A percentile compares a stretch with the other conserved stretches of the same genome.
These are phyloP conservation scores for Ctenosaura bakeri DNA, from an alignment of 2,797 vertebrate species.

Conservation along the genomic window DNA sequence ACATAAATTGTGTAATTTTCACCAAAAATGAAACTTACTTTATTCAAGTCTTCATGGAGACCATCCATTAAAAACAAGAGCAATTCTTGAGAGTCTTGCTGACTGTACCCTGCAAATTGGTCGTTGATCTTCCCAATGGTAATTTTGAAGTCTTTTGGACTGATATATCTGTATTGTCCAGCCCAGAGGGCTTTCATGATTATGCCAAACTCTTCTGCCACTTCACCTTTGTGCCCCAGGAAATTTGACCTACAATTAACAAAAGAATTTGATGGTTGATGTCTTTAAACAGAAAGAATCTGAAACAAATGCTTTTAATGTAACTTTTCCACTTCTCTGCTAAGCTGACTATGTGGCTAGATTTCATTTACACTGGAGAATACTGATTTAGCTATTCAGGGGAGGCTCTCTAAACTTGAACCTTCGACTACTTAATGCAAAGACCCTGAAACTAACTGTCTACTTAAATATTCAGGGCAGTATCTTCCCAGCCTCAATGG, in stretches of 20 bases:
- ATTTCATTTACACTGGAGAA: neutral
- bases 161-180: constrained; percentile 94
- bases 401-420: neutral
- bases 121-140: constrained; percentile 98
- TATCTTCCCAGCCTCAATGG: neutral
- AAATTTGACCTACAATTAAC: constrained; percentile 88
- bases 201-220: constrained; percentile 97
- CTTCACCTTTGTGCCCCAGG: constrained; percentile 96
- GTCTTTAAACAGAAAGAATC: neutral
- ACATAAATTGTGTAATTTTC: neutral
- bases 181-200: constrained; percentile 98
- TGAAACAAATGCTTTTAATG: neutral
- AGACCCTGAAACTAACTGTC: neutral
- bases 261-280: neutral
- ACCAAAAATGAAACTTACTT: constrained; percentile 81
- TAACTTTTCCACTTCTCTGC: neutral
- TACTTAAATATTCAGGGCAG: neutral
- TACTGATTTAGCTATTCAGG: neutral
- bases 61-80: constrained; percentile 98
- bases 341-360: neutral
- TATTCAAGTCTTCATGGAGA: constrained; percentile 97
- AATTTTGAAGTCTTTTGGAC: constrained; percentile 95
- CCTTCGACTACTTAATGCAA: neutral
- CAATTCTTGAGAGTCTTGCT: constrained; percentile 98
- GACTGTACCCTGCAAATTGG: constrained; percentile 93